Base-by-base conservation (phyloP, 23 tunicate genomes). In the Styela clava region DNA sequence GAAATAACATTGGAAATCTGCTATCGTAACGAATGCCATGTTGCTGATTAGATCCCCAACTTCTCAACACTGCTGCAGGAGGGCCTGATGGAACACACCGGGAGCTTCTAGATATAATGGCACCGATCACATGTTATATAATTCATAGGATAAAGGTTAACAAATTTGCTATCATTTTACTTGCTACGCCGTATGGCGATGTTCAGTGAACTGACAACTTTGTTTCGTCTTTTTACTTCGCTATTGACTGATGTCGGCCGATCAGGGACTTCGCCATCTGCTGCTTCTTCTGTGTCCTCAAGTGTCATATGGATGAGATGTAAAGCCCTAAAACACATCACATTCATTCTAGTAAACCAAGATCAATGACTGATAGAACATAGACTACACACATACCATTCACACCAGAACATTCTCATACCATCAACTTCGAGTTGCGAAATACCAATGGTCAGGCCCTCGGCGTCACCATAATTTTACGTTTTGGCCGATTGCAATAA, bases 1-100 rank as follows among this genome's bases (percentile, higher is more conserved):
- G 83, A 82, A 87, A 87, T 7, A 82, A 77, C 82, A 82, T 82
- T 0, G 86, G 86, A 76, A 87, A 82, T 44, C 77, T 82, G 2
- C 78, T 35, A 33, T 68, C 1, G 44, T 87, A 82, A 2, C 86
- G 78, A 21, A 87, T 31, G 33, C 65, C 24, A 9, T 67, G 81
- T 20, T 37, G 81, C 24, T 76, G 64, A 12, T 35, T 18, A 27
- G 52, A 12, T 9, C 65, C 81, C 32, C 81, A 44, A 7, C 71
- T 29, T 25, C 52, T 52, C 9, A 44, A 52, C 25, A 25, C 32
- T 0, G 62, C 16, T 52, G 81, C 63, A 16, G 27, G 37, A 25
- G 20, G 64, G 33, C 81, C 31, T 33, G 27, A 21, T 21, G 52
- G 81, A 9, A 76, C 64, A 44, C 65, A 76, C 19, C 81, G 81